Evolutionary conservation across 2,113 vertebrate species (phyloP).

Genomic region (Malurus alboscapulatus): DNA sequence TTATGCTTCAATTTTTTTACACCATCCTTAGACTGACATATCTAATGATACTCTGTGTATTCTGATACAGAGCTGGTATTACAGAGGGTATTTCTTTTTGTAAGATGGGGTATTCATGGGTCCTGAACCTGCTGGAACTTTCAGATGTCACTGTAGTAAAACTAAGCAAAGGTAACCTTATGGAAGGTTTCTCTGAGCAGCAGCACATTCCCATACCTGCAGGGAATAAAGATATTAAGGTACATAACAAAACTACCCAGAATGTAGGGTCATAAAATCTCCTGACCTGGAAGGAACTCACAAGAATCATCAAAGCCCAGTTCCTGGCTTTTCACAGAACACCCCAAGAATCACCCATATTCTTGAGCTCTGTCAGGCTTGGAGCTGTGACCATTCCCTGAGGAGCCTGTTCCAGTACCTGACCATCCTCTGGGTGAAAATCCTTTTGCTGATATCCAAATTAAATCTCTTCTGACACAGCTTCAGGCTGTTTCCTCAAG

Average conservation of each 20-base stretch:
- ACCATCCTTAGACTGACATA: neutral
- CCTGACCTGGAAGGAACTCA: neutral
- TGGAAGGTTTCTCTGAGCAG: neutral
- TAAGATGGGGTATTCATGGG: neutral
- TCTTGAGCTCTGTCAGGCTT: neutral
- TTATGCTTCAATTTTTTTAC: neutral
- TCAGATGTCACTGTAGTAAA: neutral
- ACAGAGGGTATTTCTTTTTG: neutral
- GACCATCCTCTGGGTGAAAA: neutral
- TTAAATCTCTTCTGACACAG: neutral
- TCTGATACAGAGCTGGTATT: neutral
- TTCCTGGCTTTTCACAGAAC: neutral
- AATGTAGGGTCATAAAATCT: neutral
- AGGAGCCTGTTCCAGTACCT: neutral
- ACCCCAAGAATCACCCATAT: accelerated
- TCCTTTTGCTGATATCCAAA: neutral
- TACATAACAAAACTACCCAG: neutral
- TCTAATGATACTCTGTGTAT: neutral
- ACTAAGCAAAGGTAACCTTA: neutral
- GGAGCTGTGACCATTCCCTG: neutral
- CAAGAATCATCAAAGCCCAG: neutral
- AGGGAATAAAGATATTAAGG: neutral
- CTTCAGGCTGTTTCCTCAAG: neutral
- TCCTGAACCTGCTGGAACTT: neutral
- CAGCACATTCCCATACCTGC: neutral